A percentile compares a stretch with the other conserved stretches of the same genome.
phyloP scores from a whole-genome alignment of 2,113 vertebrate genomes.

The Chiloscyllium plagiosum region DNA sequence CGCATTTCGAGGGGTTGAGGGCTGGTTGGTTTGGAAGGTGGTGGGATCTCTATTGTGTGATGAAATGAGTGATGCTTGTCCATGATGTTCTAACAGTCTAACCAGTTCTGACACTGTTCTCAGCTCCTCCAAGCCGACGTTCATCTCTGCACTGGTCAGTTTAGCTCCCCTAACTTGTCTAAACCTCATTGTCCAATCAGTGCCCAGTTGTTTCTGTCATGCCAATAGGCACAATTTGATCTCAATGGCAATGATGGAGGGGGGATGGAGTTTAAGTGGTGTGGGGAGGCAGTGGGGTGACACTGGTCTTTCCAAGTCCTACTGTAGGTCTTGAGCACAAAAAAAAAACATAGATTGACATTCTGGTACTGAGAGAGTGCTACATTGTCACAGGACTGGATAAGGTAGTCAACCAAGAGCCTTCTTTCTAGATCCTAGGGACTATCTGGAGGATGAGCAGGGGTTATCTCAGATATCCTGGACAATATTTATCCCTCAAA shows the following conservation, averaged over 20 bases:
- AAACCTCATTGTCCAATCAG: background rate
- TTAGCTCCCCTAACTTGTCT: slow-evolving; percentile 45
- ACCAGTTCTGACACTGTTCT: too few species aligned
- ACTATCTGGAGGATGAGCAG: background rate
- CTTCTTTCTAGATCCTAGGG: background rate
- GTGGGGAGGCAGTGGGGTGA: too few species aligned
- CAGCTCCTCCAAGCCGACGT: background rate
- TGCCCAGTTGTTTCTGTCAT: background rate
- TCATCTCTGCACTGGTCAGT: slow-evolving; percentile 51
- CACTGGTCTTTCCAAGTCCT: background rate
- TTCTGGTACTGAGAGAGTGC: too few species aligned
- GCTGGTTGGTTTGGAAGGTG: background rate
- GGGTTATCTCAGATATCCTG: background rate
- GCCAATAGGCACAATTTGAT: background rate
- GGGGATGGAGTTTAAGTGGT: too few species aligned
- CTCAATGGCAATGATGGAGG: background rate
- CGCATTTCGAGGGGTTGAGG: background rate
- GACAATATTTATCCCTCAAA: background rate
- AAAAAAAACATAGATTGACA: background rate
- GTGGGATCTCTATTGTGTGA: background rate
- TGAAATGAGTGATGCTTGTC: background rate
- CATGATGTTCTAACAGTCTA: background rate
- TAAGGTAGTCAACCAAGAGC: too few species aligned
- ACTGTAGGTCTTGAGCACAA: background rate
- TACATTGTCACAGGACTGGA: too few species aligned